A percentile compares a stretch with the other conserved stretches of the same genome.
phyloP scores from a whole-genome alignment of 2,797 vertebrate genomes.

The Babyrousa celebensis region DNA sequence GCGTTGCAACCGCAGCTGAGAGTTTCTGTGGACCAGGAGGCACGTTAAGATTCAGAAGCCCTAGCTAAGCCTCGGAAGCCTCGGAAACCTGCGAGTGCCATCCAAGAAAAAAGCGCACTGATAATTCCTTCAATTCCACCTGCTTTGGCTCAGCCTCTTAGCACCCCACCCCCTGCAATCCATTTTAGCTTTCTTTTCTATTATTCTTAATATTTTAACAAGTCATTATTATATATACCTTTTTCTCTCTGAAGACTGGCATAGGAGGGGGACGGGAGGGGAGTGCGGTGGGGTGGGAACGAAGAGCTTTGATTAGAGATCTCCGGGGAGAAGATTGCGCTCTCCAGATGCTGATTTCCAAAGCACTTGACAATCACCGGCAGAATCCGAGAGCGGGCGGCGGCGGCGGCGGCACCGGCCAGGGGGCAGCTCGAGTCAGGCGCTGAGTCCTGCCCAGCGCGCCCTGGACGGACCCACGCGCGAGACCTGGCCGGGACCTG shows the following conservation, averaged over 20 bases:
- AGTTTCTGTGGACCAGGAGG: conserved; percentile 67
- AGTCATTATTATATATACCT: background rate
- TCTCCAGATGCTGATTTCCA: conserved; percentile 92
- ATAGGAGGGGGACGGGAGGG: conserved; percentile 68
- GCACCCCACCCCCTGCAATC: background rate
- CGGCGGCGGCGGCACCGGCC: conserved; percentile 77
- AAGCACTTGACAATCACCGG: conserved; percentile 90
- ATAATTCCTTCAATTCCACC: conserved; percentile 37
- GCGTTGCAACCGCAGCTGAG: conserved; percentile 16
- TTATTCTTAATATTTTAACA: conserved; percentile 1
- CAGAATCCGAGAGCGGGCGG: conserved; percentile 82
- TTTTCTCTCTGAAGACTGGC: conserved; percentile 58
- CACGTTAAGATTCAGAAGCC: conserved; percentile 67
- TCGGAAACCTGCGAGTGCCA: conserved; percentile 77
- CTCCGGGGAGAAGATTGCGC: conserved; percentile 89
- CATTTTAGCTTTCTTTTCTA: conserved; percentile 55
- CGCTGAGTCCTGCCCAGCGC: conserved; percentile 70
- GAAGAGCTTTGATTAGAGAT: conserved; percentile 90
- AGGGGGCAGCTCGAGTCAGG: conserved; percentile 60
- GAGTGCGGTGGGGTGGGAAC: conserved; percentile 87
- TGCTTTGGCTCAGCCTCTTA: conserved; percentile 29
- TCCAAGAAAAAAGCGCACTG: conserved; percentile 73
- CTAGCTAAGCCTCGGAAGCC: conserved; percentile 66
- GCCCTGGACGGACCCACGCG: conserved; percentile 3
- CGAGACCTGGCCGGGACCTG: conserved; percentile 48